Conservation (phyloP, 2,113 vertebrate genomes). For the Cygnus atratus region DNA sequence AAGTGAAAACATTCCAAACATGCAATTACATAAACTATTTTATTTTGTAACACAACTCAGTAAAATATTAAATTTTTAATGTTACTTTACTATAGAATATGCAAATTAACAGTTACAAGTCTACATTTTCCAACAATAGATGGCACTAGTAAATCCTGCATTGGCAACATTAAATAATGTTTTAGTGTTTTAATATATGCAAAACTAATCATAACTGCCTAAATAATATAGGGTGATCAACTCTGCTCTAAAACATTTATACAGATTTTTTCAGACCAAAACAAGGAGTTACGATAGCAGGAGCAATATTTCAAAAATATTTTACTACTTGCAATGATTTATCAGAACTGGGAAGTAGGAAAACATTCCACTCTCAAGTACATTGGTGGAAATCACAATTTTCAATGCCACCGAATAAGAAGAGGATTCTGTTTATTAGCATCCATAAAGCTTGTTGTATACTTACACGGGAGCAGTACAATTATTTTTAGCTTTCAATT, state of each 20-base stretch:
- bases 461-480: not conserved
- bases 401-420: not conserved
- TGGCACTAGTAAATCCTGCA: conserved; percentile 68
- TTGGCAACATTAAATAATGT: conserved; percentile 47
- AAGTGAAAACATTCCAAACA: not conserved
- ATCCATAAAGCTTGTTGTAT: not conserved
- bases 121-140: conserved; percentile 63
- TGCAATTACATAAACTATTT: not conserved
- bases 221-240: conserved; percentile 59
- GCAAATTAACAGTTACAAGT: conserved; percentile 12
- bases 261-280: not conserved
- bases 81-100: not conserved
- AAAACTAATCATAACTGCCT: conserved; percentile 58
- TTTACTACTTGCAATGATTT: conserved; percentile 22
- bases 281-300: not conserved
- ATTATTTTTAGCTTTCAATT: not conserved
- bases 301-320: not conserved
- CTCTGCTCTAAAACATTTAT: conserved; percentile 51
- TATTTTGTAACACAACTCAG: conserved; percentile 2
- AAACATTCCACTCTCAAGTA: not conserved
- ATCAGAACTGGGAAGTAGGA: not conserved
- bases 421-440: not conserved
- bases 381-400: not conserved
- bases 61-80: conserved; percentile 31
- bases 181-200: conserved; percentile 45